Evolutionary conservation across 92 coral and sea anemone species (phyloP), one percentile per base, ranked within the genome.

Genomic region (Heteractis magnifica): DNA sequence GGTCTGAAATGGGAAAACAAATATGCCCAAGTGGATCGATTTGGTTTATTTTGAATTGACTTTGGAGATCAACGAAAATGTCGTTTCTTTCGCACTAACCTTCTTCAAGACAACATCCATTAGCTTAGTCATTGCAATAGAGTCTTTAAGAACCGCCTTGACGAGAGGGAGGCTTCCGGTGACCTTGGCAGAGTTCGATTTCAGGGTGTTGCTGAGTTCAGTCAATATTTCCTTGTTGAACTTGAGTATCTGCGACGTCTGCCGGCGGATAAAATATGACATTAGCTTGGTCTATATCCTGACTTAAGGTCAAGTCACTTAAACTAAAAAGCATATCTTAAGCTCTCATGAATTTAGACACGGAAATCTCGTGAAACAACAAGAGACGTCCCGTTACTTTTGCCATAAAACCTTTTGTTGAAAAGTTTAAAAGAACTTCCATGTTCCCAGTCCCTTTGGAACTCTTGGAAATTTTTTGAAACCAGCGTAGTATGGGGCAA

Each of bases 141-240:
- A 16, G 51, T 80, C 83, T 56, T 49, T 62, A 16, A 80, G 76
- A 49, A 80, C 83, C 4, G 12, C 3, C 52, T 65, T 80, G 60
- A 80, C 48, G 10, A 56, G 60, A 44, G 26, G 83, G 5, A n/a
- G 18, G 51, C 75, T 65, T 10, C 52, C 53, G 9, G n/a, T 65
- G n/a, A 80, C 83, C 52, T 65, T 80, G n/a, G 18, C 41, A n/a
- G 56, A 72, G 21, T 49, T 64, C 13, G 75, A 65, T 50, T 18
- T 52, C 26, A 80, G 71, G 44, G 49, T 50, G 20, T 34, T 65
- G 83, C 11, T 64, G 16, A 64, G 20, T 56, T 4, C 71, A 5
- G 3, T 14, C 59, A 80, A 52, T 18, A 80, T 56, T 4, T 52
- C 76, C 59, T 80, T 80, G 76, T 80, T 72, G 58, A 64, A 80